These are phyloP conservation scores for Invenusta paracnida DNA, from an alignment of 2,888 invertebrate genomes.

Conservation along the genomic window DNA sequence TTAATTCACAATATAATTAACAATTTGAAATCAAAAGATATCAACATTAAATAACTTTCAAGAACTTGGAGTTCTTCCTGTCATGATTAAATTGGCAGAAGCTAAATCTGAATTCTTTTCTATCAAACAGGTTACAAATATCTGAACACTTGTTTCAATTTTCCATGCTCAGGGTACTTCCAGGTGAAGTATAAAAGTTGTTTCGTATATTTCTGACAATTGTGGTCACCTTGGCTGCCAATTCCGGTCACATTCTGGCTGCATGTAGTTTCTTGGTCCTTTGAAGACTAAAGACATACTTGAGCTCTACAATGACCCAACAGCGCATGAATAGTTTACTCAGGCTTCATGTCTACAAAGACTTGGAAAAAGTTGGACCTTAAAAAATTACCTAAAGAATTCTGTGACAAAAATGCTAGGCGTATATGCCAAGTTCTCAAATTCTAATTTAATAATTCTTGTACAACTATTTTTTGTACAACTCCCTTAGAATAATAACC, in stretches of 20 bases:
- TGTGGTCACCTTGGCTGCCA: too few species aligned
- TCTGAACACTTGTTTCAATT: neutral
- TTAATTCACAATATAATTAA: too few species aligned
- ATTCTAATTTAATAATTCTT: too few species aligned
- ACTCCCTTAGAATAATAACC: too few species aligned
- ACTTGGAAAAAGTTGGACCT: neutral
- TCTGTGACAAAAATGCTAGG: neutral
- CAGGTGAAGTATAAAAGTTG: neutral
- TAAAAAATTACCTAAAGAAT: neutral
- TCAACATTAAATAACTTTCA: neutral
- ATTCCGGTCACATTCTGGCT: conserved; percentile 10
- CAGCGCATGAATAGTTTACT: neutral
- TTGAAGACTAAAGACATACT: neutral
- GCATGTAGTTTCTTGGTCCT: neutral
- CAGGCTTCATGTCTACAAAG: neutral
- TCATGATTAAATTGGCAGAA: neutral
- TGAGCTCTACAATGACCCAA: conserved; percentile 28
- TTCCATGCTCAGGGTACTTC: neutral
- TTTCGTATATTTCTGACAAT: conserved; percentile 31
- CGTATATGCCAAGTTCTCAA: too few species aligned
- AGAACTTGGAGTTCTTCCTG: neutral
- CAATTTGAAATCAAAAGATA: neutral
- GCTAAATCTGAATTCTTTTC: neutral
- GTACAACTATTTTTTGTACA: too few species aligned
- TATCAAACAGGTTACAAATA: neutral